A percentile compares a stretch with the other conserved stretches of the same genome.
These are phyloP conservation scores for Passerina amoena DNA, from an alignment of 2,113 vertebrate genomes.

Conservation along the genomic window DNA sequence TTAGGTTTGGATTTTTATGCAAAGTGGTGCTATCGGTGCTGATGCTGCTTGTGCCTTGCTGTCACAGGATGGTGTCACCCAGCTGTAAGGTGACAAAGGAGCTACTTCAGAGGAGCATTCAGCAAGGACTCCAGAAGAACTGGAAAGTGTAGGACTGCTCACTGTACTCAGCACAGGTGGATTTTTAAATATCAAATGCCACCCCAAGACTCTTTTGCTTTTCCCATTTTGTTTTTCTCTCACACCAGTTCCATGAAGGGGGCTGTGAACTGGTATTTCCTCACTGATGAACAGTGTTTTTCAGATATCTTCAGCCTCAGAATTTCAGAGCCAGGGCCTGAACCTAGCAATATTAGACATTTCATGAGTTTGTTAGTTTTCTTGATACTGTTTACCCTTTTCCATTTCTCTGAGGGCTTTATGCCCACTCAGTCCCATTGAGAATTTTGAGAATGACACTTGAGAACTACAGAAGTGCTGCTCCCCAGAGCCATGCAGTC, in stretches of 20 bases:
- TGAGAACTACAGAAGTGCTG: not conserved
- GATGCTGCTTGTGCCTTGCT: not conserved
- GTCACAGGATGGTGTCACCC: not conserved
- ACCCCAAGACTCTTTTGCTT: not conserved
- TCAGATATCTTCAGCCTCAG: not conserved
- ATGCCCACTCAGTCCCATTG: not conserved
- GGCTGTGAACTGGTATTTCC: not conserved
- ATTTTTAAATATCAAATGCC: not conserved
- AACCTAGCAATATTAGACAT: fast-evolving
- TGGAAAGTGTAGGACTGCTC: not conserved
- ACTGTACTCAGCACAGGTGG: not conserved
- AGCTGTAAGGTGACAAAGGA: not conserved
- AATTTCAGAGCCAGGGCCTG: not conserved
- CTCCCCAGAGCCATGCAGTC: not conserved
- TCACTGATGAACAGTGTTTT: not conserved
- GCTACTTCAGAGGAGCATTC: not conserved
- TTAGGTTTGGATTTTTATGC: not conserved
- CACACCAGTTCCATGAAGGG: not conserved
- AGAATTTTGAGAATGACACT: not conserved
- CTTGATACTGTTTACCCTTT: not conserved
- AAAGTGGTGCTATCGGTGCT: not conserved
- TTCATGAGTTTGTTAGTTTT: not conserved
- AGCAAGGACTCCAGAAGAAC: not conserved
- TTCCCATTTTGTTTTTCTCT: not conserved
- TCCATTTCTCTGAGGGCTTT: not conserved